phyloP scores from a whole-genome alignment of 2,113 vertebrate genomes.

The Copsychus sechellarum region DNA sequence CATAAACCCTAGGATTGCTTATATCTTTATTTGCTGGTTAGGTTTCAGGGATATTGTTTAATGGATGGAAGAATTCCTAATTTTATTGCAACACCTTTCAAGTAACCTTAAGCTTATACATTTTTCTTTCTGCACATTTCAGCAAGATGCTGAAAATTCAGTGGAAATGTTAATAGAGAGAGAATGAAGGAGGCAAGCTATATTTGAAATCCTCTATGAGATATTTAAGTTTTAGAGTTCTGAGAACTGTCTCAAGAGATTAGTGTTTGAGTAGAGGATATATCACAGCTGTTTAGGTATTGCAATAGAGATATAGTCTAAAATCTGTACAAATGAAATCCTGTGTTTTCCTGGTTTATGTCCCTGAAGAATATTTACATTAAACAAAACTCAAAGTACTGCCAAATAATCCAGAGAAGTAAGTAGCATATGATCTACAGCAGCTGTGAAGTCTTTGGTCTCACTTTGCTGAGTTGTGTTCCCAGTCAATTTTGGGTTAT shows the following conservation, averaged over 20 bases:
- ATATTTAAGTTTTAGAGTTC: not conserved
- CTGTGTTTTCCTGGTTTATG: slow-evolving; percentile 32
- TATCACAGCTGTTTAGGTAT: slow-evolving; percentile 38
- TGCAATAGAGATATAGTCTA: not conserved
- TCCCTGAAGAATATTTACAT: slow-evolving; percentile 50
- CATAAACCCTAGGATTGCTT: not conserved
- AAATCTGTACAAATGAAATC: slow-evolving; percentile 14
- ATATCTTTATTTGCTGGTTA: not conserved
- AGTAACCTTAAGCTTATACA: not conserved
- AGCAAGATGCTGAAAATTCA: not conserved
- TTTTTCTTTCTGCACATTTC: not conserved
- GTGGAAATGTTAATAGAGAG: not conserved
- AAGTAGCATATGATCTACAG: slow-evolving; percentile 31
- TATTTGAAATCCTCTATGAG: not conserved
- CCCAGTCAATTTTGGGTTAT: not conserved
- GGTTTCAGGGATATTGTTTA: not conserved
- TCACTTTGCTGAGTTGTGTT: not conserved
- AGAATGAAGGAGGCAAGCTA: not conserved
- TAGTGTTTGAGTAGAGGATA: not conserved
- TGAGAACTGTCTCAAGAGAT: slow-evolving; percentile 6
- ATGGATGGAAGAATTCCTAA: not conserved
- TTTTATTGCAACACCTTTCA: not conserved
- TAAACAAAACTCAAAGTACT: slow-evolving; percentile 23
- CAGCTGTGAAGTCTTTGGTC: slow-evolving; percentile 37
- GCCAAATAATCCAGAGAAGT: slow-evolving; percentile 38